phyloP scores from a whole-genome alignment of 30 jellyfish, hydroid and myxozoan species.

The Pseudorhiza aurosa region DNA sequence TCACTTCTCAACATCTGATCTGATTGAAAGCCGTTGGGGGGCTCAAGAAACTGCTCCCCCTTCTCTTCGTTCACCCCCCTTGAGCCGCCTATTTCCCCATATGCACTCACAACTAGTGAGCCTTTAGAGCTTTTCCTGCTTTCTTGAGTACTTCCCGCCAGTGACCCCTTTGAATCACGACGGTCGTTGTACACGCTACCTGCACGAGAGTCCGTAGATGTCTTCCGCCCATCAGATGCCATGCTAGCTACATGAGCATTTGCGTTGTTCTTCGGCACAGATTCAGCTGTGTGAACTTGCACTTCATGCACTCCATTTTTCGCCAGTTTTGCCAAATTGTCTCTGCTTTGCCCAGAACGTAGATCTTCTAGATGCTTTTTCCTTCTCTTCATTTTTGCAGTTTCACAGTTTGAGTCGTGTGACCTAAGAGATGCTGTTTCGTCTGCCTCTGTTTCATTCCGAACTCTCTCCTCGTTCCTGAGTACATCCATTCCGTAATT shows the following conservation, averaged over 20 bases:
- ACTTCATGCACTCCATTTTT: constrained; percentile 26
- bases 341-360: constrained; percentile 1
- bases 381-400: constrained; percentile 13
- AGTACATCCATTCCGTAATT: neutral
- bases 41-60: neutral
- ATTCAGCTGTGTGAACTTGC: constrained; percentile 2
- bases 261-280: neutral
- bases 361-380: constrained; percentile 14
- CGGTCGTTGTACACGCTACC: neutral
- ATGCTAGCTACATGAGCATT: neutral
- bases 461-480: neutral
- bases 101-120: neutral
- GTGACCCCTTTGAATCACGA: neutral
- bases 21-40: constrained; percentile 37
- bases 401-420: constrained; percentile 15
- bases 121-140: constrained; percentile 19
- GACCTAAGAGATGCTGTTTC: constrained; percentile 13
- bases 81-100: too few relatives aligned
- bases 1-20: neutral
- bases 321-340: constrained; percentile 12
- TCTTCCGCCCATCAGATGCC: neutral
- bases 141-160: neutral
- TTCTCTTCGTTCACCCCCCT: neutral
- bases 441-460: constrained; percentile 3
- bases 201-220: neutral